These are phyloP conservation scores for Sclerodermus sp. DNA, from an alignment of 2,888 invertebrate species.

Conservation along the genomic window DNA sequence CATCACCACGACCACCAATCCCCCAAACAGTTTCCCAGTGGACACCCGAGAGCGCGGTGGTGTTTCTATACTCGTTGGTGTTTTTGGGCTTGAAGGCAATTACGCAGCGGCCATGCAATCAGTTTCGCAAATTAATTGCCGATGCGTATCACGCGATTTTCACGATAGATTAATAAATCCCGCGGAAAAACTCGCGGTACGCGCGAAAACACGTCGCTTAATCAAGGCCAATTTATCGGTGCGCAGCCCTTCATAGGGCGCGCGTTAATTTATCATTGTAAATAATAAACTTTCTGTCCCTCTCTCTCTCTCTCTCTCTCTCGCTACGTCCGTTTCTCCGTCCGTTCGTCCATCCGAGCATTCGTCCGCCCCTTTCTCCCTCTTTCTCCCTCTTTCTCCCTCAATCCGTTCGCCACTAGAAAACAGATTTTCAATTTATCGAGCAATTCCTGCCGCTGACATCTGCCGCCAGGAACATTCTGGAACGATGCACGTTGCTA, in stretches of 20 bases:
- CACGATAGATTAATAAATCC: constrained; percentile 11
- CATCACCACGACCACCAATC: no score
- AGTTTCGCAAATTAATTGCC: background rate
- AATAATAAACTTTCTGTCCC: constrained; percentile 18
- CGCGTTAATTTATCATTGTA: constrained; percentile 21
- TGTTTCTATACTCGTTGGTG: no score
- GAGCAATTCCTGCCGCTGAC: no score
- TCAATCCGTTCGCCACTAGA: background rate
- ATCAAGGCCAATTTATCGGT: constrained; percentile 19
- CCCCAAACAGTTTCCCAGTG: no score
- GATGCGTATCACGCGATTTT: no score
- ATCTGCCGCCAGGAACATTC: no score
- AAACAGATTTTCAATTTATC: no score
- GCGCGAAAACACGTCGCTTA: constrained; percentile 18
- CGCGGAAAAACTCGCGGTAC: constrained; percentile 8
- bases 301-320: background rate
- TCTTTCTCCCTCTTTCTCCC: background rate
- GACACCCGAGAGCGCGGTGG: no score
- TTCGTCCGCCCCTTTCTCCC: constrained; percentile 7
- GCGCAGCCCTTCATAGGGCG: background rate
- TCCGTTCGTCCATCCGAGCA: no score
- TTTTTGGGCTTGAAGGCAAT: no score
- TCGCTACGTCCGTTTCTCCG: background rate
- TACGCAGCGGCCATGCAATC: background rate
- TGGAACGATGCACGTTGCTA: no score